These are phyloP conservation scores for Brachypalpus laphriformis DNA, from an alignment of 2,888 invertebrate species.

Conservation along the genomic window DNA sequence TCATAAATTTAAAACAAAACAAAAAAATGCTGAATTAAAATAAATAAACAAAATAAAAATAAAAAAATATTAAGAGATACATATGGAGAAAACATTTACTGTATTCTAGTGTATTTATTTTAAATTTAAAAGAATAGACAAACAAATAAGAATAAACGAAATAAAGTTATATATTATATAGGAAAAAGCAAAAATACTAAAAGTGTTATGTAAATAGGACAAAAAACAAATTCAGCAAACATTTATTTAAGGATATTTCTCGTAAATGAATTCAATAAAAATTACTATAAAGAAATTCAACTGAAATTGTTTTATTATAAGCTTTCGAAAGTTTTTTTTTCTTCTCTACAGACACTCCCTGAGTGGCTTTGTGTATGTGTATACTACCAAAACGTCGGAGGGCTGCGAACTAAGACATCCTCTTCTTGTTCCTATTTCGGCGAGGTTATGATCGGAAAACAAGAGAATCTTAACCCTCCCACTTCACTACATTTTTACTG, in stretches of 20 bases:
- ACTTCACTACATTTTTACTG: too few relatives aligned
- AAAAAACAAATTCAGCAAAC: conserved; percentile 47
- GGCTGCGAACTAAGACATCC: too few relatives aligned
- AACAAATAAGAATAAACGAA: conserved; percentile 58
- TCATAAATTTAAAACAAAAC: conserved; percentile 45
- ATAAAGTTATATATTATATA: conserved; percentile 45
- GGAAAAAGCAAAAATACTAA: conserved; percentile 33
- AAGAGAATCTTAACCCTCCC: too few relatives aligned
- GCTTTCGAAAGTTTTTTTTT: too few relatives aligned
- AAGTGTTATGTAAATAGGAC: conserved; percentile 60
- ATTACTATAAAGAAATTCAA: conserved; percentile 43
- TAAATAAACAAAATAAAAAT: conserved; percentile 19
- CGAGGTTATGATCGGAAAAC: too few relatives aligned
- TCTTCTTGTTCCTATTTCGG: too few relatives aligned
- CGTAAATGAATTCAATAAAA: conserved; percentile 72
- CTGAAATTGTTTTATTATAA: background rate
- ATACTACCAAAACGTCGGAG: too few relatives aligned
- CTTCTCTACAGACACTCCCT: too few relatives aligned
- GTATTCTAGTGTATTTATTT: conserved; percentile 69
- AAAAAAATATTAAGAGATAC: conserved; percentile 50
- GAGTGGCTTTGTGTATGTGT: too few relatives aligned
- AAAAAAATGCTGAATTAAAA: conserved; percentile 72
- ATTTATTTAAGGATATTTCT: conserved; percentile 68
- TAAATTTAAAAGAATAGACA: conserved; percentile 46
- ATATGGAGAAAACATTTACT: conserved; percentile 57